Evolutionary conservation across 2,888 invertebrate species (phyloP).

Genomic region (Malthinus seriepunctatus): DNA sequence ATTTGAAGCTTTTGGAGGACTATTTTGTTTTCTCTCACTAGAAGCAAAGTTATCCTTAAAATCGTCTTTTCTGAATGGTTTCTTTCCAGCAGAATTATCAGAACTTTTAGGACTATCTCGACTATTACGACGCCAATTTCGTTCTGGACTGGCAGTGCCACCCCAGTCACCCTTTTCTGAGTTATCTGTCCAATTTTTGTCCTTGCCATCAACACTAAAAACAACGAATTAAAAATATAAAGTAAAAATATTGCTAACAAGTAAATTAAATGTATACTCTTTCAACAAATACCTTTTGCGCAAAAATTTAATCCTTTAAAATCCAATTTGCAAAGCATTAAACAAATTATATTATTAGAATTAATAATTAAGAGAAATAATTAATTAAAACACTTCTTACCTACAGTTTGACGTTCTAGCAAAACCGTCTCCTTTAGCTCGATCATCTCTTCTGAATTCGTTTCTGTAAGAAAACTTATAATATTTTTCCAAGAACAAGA

Average conservation of each 20-base stretch:
- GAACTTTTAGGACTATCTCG: not conserved
- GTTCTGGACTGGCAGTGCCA: constrained; percentile 41
- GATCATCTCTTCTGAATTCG: constrained; percentile 2
- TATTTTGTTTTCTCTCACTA: not conserved
- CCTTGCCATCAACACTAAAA: not conserved
- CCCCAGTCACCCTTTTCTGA: constrained; percentile 10
- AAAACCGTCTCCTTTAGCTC: not conserved
- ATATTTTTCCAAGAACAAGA: not conserved
- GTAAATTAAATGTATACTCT: not conserved
- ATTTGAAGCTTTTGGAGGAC: not conserved
- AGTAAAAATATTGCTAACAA: not conserved
- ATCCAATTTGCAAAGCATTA: too few relatives aligned
- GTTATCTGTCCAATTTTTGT: not conserved
- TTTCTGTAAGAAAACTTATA: constrained; percentile 5
- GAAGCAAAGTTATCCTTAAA: too few relatives aligned
- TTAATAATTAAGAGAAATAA: too few relatives aligned
- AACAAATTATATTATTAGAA: too few relatives aligned
- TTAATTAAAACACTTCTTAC: too few relatives aligned
- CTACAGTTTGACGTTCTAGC: too few relatives aligned
- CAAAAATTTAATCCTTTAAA: too few relatives aligned
- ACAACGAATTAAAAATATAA: not conserved
- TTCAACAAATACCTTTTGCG: not conserved
- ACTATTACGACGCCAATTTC: constrained; percentile 34
- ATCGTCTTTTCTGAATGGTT: too few relatives aligned
- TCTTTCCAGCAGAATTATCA: too few relatives aligned